Conservation (phyloP, 2,113 vertebrate genomes). For the Calyptomena viridis region DNA sequence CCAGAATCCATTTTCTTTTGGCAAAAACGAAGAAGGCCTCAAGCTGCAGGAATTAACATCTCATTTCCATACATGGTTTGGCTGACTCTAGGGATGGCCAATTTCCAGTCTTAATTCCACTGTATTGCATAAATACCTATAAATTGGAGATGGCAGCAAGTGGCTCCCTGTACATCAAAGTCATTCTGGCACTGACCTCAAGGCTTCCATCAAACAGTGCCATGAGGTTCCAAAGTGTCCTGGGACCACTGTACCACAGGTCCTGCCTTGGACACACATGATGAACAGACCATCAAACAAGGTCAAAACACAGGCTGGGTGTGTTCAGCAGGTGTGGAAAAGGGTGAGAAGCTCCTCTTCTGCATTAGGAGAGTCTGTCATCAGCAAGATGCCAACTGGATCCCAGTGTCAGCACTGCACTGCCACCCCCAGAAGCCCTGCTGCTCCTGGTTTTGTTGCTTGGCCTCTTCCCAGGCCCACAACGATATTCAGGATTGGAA, state of each 20-base stretch:
- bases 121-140: neutral
- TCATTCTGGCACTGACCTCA: neutral
- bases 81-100: neutral
- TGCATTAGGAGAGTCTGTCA: neutral
- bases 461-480: neutral
- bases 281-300: neutral
- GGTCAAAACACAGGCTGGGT: neutral
- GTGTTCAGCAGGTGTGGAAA: neutral
- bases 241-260: neutral
- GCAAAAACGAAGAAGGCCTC: conserved; percentile 8
- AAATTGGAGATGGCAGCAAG: accelerated
- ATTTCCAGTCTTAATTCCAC: neutral
- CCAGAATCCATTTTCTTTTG: neutral
- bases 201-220: neutral
- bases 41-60: conserved; percentile 2
- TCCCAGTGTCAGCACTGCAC: neutral
- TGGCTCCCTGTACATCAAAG: neutral
- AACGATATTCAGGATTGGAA: neutral
- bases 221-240: neutral
- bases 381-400: neutral
- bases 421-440: neutral
- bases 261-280: neutral
- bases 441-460: neutral
- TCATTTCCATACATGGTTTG: neutral
- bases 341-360: neutral